Base-by-base conservation (phyloP, 2,888 invertebrate genomes). In the Ptilodon capucinus region DNA sequence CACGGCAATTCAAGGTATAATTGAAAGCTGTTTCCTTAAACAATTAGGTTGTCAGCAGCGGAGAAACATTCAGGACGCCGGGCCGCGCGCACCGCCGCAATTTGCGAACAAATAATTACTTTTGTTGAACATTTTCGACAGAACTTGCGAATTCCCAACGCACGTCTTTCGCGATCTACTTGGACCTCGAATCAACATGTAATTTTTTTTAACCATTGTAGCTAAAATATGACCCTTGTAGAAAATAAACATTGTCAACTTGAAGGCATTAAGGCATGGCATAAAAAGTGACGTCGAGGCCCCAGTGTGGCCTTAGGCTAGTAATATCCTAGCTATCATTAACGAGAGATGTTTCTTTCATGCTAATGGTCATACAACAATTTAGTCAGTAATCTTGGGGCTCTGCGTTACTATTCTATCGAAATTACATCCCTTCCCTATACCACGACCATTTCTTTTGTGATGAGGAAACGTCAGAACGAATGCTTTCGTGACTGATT, bases 51-150 rank as follows among this genome's bases (percentile, higher is more conserved):
- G 76, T 80, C 80, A 76, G 76, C 70, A 51, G 47, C 42, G 51
- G 56, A 64, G 53, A 65, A 72, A 64, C 57, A 60, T 62, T 64
- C 48, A 57, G 59, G 60, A 46, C 54, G 45, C 44, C 46, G 53
- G 53, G 58, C 58, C 63, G 48, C 54, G 60, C 64, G 56, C 61
- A 56, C 61, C 63, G 55, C 70, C 68, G 60, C 74, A 72, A 74
- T 76, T 80, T 74, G 57, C 64, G 62, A 80, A 78, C 75, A 78
- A 79, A 81, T 79, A 80, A 81, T 82, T 79, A 77, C 74, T 76
- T 79, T 79, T 76, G 74, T 77, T 74, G 51, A 68, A 71, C 68
- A 71, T 69, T 70, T 65, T 65, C 63, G 59, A 58, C 68, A 58
- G 45, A 64, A 66, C 57, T 72, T 69, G 51, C 55, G 42, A 65